Evolutionary conservation across 2,113 vertebrate genomes (phyloP).

Genomic region (Spermophilus dauricus): DNA sequence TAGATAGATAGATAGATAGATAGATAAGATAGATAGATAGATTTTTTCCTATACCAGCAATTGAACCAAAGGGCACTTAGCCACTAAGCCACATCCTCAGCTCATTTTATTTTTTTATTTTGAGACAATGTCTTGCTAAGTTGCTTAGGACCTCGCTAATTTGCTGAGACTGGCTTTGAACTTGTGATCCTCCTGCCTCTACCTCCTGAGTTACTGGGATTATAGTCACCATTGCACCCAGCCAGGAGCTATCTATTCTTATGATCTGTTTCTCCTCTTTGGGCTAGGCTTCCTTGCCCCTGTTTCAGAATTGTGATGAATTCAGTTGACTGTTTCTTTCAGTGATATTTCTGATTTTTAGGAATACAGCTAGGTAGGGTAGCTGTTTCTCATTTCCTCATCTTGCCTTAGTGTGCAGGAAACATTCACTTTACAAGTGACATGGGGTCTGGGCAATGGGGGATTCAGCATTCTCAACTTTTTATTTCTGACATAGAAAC

Average conservation of each 20-base stretch:
- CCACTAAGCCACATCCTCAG: too few species aligned
- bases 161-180: too few species aligned
- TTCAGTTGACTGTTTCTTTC: background rate
- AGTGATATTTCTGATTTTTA: background rate
- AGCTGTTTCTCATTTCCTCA: background rate
- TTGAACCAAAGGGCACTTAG: too few species aligned
- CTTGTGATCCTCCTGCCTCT: too few species aligned
- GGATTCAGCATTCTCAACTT: background rate
- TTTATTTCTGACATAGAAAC: background rate
- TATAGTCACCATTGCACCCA: too few species aligned
- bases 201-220: too few species aligned
- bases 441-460: background rate
- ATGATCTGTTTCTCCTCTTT: background rate
- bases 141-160: too few species aligned
- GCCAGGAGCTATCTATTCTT: background rate
- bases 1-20: too few species aligned
- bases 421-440: background rate
- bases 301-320: background rate
- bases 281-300: background rate
- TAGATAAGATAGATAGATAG: too few species aligned
- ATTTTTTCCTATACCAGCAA: too few species aligned
- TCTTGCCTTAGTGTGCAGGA: background rate
- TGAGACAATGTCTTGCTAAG: too few species aligned
- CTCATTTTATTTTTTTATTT: too few species aligned
- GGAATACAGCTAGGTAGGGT: fast-evolving